Evolutionary conservation across 1,140 invertebrate genomes (phyloP).

Genomic region (Gonatopus flavifemur): DNA sequence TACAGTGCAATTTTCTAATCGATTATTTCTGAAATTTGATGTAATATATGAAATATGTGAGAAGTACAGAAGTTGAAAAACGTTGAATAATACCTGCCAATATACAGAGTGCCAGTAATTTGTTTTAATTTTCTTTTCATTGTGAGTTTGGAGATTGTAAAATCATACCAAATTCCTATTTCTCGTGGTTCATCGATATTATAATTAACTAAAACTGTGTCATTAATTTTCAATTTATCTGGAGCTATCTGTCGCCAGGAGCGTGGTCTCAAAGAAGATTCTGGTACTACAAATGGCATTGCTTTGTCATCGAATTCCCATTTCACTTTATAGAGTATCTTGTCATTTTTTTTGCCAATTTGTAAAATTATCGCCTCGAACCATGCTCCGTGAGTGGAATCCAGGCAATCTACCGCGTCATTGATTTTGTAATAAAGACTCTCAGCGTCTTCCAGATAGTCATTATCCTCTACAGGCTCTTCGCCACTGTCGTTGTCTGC

Average conservation of each 20-base stretch:
- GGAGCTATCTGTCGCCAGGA: conserved; percentile 61
- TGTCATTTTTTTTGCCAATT: conserved; percentile 40
- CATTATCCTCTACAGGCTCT: conserved; percentile 12
- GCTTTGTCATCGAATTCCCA: conserved; percentile 50
- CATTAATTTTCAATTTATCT: conserved; percentile 62
- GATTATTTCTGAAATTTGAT: conserved; percentile 15
- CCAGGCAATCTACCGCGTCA: conserved; percentile 72
- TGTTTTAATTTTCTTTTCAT: conserved; percentile 30
- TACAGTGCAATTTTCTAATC: conserved; percentile 57
- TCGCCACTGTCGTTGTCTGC: neutral
- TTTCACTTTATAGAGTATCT: conserved; percentile 57
- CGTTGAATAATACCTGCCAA: conserved; percentile 30
- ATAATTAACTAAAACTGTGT: conserved; percentile 75
- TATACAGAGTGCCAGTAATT: conserved; percentile 45
- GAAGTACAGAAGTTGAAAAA: neutral
- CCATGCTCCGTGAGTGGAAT: conserved; percentile 64
- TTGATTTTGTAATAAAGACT: conserved; percentile 66
- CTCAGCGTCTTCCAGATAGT: conserved; percentile 47
- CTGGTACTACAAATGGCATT: conserved; percentile 54
- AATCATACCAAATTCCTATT: conserved; percentile 77
- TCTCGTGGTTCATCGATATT: conserved; percentile 71
- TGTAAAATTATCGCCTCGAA: conserved; percentile 64
- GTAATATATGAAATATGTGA: neutral
- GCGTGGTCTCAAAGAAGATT: conserved; percentile 69
- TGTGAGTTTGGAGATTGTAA: conserved; percentile 52